phyloP scores from a whole-genome alignment of 1,140 invertebrate genomes.

The Phortica variegata region DNA sequence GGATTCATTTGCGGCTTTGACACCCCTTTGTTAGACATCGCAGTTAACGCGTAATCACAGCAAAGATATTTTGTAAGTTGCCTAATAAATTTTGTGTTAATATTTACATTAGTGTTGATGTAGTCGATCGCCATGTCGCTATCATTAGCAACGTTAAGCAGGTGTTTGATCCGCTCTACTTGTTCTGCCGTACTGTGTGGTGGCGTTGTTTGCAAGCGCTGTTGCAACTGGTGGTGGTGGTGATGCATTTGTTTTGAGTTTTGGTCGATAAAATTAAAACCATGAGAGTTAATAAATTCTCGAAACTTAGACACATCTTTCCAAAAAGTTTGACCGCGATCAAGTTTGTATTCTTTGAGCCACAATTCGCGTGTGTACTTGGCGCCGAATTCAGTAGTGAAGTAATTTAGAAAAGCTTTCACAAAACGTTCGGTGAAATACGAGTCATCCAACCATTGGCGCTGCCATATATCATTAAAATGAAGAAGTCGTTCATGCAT shows the following conservation, averaged over 20 bases:
- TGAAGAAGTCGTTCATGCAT: constrained; percentile 29
- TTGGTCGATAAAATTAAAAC: constrained; percentile 38
- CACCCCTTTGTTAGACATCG: constrained; percentile 21
- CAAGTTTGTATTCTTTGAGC: constrained; percentile 43
- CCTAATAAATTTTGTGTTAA: constrained; percentile 38
- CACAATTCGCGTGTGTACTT: constrained; percentile 40
- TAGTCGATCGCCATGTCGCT: constrained; percentile 47
- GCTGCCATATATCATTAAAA: constrained; percentile 42
- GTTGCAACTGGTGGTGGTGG: constrained; percentile 3
- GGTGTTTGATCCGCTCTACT: constrained; percentile 35
- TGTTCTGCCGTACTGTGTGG: constrained; percentile 31
- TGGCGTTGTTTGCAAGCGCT: not conserved
- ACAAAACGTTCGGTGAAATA: constrained; percentile 36
- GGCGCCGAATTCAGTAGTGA: constrained; percentile 44
- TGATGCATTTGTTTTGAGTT: constrained; percentile 6
- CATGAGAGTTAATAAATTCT: constrained; percentile 33
- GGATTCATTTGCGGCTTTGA: constrained; percentile 29
- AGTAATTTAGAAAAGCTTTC: constrained; percentile 39
- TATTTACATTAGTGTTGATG: constrained; percentile 48
- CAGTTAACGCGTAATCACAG: constrained; percentile 49
- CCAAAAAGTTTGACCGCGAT: constrained; percentile 39
- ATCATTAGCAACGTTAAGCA: constrained; percentile 26
- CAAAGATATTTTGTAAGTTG: constrained; percentile 46
- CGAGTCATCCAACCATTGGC: constrained; percentile 29
- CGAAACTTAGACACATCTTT: constrained; percentile 28